A percentile compares a stretch with the other conserved stretches of the same genome.
phyloP scores from a whole-genome alignment of 2,113 vertebrate genomes.

The Nesoenas mayeri region DNA sequence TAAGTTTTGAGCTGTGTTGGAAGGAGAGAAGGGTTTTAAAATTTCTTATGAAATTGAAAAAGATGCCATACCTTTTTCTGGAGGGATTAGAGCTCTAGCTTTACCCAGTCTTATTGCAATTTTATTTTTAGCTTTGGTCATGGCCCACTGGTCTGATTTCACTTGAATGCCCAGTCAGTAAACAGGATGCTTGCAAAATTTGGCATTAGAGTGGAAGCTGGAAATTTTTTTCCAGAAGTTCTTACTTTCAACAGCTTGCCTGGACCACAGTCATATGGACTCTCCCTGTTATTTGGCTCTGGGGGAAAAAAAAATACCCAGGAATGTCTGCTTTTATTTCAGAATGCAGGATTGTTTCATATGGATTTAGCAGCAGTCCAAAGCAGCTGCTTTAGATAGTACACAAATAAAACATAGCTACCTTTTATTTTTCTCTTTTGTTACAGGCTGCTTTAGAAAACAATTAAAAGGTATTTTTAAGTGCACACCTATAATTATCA shows the following conservation, averaged over 20 bases:
- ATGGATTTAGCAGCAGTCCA: background rate
- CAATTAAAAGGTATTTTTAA: background rate
- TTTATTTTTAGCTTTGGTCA: slow-evolving; percentile 55
- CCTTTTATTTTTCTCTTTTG: background rate
- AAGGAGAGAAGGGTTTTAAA: background rate
- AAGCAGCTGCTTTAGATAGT: background rate
- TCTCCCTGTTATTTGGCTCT: background rate
- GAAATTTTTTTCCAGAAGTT: background rate
- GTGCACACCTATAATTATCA: background rate
- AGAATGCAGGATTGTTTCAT: background rate
- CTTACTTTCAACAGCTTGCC: background rate
- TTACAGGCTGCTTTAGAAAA: background rate
- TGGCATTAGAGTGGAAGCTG: background rate
- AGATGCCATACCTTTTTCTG: background rate
- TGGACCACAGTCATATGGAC: background rate
- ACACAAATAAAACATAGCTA: background rate
- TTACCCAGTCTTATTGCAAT: background rate
- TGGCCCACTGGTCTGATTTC: slow-evolving; percentile 28
- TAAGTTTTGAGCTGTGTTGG: background rate
- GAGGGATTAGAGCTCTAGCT: slow-evolving; percentile 10
- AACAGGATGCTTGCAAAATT: slow-evolving; percentile 56
- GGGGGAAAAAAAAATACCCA: background rate
- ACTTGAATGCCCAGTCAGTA: slow-evolving; percentile 40
- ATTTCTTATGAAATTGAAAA: slow-evolving; percentile 19
- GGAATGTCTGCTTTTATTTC: slow-evolving; percentile 12